A percentile compares a stretch with the other conserved stretches of the same genome.
phyloP scores from a whole-genome alignment of 1,140 invertebrate genomes.

The Drosophila ironensis region DNA sequence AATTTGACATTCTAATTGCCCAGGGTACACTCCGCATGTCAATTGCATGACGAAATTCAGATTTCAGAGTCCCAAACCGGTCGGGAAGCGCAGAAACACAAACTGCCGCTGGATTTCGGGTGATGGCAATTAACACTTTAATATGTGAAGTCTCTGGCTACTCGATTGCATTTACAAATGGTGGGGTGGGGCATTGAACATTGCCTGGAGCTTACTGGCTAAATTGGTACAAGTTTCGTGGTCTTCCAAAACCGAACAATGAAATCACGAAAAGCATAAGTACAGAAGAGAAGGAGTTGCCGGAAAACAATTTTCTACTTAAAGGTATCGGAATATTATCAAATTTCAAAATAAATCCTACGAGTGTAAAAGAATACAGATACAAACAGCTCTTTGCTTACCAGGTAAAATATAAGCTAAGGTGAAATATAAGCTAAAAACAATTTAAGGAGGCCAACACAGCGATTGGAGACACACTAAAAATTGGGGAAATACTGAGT shows the following conservation, averaged over 20 bases:
- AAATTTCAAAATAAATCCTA: no score
- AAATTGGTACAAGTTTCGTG: conserved; percentile 27
- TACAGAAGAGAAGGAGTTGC: not conserved
- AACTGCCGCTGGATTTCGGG: not conserved
- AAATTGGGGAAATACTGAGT: conserved; percentile 50
- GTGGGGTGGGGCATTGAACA: conserved; percentile 30
- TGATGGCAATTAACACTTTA: conserved; percentile 46
- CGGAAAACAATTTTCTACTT: not conserved
- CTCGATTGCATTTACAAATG: conserved; percentile 38
- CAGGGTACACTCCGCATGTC: conserved; percentile 23
- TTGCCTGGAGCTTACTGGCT: conserved; percentile 27
- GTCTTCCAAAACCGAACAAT: conserved; percentile 11
- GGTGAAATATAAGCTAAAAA: conserved; percentile 1
- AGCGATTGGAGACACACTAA: conserved; percentile 3
- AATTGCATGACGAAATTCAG: conserved; percentile 37
- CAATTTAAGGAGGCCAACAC: conserved; percentile 27
- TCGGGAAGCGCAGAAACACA: not conserved
- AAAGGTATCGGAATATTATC: not conserved
- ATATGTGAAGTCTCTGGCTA: conserved; percentile 19
- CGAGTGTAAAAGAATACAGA: no score
- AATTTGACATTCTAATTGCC: conserved; percentile 60
- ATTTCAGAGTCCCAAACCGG: conserved; percentile 11
- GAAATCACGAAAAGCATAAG: conserved; percentile 44
- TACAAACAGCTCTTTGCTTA: no score
- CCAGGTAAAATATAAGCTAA: no score